These are phyloP conservation scores for Procapra przewalskii DNA, from an alignment of 2,113 vertebrate species.

Conservation along the genomic window DNA sequence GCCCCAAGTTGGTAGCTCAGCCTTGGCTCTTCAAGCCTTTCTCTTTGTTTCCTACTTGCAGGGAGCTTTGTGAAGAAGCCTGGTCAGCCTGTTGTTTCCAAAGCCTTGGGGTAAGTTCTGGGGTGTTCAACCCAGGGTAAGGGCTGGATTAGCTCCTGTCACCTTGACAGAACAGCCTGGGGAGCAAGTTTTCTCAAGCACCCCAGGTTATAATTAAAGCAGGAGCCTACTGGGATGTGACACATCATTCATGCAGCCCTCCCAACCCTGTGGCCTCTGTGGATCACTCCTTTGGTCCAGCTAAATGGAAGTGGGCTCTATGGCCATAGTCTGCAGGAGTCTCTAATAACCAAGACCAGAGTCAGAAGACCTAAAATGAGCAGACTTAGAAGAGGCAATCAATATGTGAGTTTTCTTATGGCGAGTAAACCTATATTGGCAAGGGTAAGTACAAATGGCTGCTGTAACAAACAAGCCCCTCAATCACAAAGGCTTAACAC, in stretches of 20 bases:
- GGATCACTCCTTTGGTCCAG: not conserved
- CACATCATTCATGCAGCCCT: not conserved
- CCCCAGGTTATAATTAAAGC: not conserved
- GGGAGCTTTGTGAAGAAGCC: constrained; percentile 83
- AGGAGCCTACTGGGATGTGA: not conserved
- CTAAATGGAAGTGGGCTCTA: not conserved
- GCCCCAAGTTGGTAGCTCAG: not conserved
- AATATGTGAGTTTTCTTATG: not conserved
- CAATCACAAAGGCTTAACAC: not conserved
- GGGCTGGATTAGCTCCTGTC: not conserved
- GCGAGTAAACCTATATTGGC: not conserved
- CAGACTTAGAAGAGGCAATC: not conserved
- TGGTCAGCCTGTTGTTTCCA: constrained; percentile 79
- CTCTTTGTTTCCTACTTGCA: constrained; percentile 73
- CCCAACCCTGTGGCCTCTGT: not conserved
- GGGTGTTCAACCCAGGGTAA: not conserved
- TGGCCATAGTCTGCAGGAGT: not conserved
- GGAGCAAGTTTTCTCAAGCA: not conserved
- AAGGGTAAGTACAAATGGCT: not conserved
- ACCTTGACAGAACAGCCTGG: not conserved
- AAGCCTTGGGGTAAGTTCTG: constrained; percentile 84
- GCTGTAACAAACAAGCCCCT: not conserved
- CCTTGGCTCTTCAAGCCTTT: not conserved
- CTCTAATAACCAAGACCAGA: not conserved
- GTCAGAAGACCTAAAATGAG: not conserved